Evolutionary conservation across 2,888 invertebrate species (phyloP).

Genomic region (Meta bourneti): DNA sequence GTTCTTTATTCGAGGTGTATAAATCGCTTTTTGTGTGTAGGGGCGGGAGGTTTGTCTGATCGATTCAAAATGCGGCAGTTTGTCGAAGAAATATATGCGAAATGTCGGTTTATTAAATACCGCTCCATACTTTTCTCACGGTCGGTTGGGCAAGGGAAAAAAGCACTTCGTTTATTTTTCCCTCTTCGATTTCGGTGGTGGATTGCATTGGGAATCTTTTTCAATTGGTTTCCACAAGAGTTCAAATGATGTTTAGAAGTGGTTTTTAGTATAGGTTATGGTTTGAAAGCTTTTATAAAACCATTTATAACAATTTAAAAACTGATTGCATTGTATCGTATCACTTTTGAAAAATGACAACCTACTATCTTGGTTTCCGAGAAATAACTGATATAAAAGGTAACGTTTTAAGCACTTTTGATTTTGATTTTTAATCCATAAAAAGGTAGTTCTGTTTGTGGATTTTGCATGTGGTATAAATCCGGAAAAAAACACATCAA

Average conservation of each 20-base stretch:
- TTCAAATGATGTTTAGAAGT: not conserved
- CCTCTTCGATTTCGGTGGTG: not conserved
- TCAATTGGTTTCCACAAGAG: not conserved
- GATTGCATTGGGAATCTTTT: not conserved
- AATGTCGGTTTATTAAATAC: constrained; percentile 65
- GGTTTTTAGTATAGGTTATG: not conserved
- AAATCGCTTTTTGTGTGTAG: constrained; percentile 20
- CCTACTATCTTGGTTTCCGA: no score
- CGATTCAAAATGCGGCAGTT: constrained; percentile 56
- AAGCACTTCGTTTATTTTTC: not conserved
- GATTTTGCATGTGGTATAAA: no score
- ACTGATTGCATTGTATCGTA: no score
- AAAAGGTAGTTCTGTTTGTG: no score
- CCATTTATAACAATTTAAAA: not conserved
- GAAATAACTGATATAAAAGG: no score
- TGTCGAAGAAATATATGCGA: constrained; percentile 62
- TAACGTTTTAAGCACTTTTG: no score
- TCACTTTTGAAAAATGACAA: no score
- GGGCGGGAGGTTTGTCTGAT: constrained; percentile 32
- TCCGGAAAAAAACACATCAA: no score
- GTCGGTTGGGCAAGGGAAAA: constrained; percentile 14
- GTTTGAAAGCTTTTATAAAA: not conserved
- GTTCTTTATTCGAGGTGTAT: constrained; percentile 24
- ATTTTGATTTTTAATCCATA: no score
- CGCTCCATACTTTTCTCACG: constrained; percentile 41